A percentile compares a stretch with the other conserved stretches of the same genome.
These are phyloP conservation scores for Steatocranus sp. DNA, from an alignment of 2,797 vertebrate genomes.

Conservation along the genomic window DNA sequence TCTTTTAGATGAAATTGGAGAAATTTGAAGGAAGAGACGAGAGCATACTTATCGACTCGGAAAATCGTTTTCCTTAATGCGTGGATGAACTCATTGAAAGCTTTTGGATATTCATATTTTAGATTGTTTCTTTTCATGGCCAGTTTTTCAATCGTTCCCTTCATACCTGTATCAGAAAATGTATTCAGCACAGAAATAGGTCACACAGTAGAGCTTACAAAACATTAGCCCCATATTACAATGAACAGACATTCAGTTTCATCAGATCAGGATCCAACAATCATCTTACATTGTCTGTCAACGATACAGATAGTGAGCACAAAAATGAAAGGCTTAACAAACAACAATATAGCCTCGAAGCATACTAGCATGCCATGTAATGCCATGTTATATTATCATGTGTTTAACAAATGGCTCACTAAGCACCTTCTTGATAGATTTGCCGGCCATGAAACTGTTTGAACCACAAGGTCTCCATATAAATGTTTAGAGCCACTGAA, in stretches of 20 bases:
- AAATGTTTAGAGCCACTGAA: constrained; percentile 74
- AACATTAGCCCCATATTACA: constrained; percentile 33
- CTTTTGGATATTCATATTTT: constrained; percentile 34
- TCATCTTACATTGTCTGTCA: constrained; percentile 29
- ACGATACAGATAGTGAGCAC: constrained; percentile 18
- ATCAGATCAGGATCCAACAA: constrained; percentile 34
- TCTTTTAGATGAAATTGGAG: constrained; percentile 63
- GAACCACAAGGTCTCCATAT: constrained; percentile 57
- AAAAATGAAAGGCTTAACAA: constrained; percentile 44
- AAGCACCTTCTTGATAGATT: constrained; percentile 72
- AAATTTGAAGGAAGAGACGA: constrained; percentile 40
- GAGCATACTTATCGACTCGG: constrained; percentile 30
- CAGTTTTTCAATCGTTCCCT: background rate
- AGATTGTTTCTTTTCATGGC: background rate
- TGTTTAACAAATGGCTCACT: constrained; percentile 62
- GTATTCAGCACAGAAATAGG: constrained; percentile 40
- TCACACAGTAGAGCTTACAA: constrained; percentile 42
- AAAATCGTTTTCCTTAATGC: constrained; percentile 41
- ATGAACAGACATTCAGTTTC: constrained; percentile 44
- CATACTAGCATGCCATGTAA: constrained; percentile 32
- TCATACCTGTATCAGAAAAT: constrained; percentile 34
- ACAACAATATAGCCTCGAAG: constrained; percentile 19
- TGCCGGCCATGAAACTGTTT: constrained; percentile 61
- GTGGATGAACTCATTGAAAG: constrained; percentile 7
- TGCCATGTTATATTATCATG: constrained; percentile 60